Evolutionary conservation across 1,140 invertebrate genomes (phyloP), one percentile per base, ranked within the genome.

Genomic region (Eurosta solidaginis): DNA sequence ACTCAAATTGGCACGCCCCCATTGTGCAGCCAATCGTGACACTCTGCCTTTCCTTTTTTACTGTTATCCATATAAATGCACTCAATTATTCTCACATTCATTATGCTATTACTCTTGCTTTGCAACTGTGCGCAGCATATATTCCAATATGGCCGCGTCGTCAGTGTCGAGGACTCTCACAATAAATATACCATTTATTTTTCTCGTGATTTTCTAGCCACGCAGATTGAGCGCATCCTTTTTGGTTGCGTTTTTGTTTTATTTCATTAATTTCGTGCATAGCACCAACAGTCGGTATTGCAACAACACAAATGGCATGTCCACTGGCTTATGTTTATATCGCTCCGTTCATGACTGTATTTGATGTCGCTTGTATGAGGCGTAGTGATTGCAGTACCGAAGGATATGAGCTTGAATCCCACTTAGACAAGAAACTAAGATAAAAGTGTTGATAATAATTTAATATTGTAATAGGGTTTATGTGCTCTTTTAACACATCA

Each of bases 111-210:
- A 76, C 45, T 63, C 44, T 54, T 33, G 5, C 25, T 33, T 45
- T 68, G 33, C 40, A 40, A 20, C 29, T 50, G 77, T 74, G 40
- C 50, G 42, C 22, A 36, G 54, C 17, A 44, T 22, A 52, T 73
- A 78, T 83, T 85, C 83, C 84, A 85, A 85, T 81, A 85, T 85
- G 84, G 84, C 84, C 78, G 84, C 81, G 80, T 79, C 52, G 47
- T 75, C 42, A 36, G 77, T 50, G n/a, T 63, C 74, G 79, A 79
- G 82, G 80, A 74, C 68, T 77, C 77, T 63, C 47, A 50, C 47
- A 33, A 78, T 63, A 27, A 27, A 59, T 59, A 42, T 77, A 25
- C 45, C 52, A 59, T 27, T 54, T 76, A 76, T 59, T 59, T 40
- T 33, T 59, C 9, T 59, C 33, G 22, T 3, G 80, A 74, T 82